Evolutionary conservation across 1,140 invertebrate species (phyloP), one percentile per base, ranked within the genome.

Genomic region (Nymphalis io): DNA sequence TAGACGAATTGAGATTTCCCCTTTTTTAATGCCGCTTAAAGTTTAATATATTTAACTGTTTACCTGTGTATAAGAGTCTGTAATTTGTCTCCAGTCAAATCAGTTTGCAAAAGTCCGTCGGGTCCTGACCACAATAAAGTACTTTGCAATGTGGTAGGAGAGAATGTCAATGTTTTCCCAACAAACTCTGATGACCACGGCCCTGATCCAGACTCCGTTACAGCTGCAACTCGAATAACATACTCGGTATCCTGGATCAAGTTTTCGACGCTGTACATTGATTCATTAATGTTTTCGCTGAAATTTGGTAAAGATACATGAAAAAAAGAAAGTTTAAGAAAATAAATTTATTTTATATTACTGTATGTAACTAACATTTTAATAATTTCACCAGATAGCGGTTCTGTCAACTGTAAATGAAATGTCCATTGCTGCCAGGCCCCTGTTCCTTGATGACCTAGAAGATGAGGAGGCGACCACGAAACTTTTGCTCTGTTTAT

Each of bases 381-480:
- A 38, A 82, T 85, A 48, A 72, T 77, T 4, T 82, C 72, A n/a
- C 81, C 83, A 39, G 76, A 71, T 42, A 42, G 44, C 2, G 92
- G 92, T 71, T 95, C 93, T 70, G 93, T 94, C 0, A 97, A 93
- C 72, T 95, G 94, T 18, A 99, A 90, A 81, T 96, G 95, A 85
- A 97, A 99, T 0, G 93, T 94, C 97, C 97, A 98, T 70, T 95
- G 94, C 75, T 96, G 95, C 94, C 96, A 98, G 0, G 97, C 95
- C 0, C 95, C 95, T 55, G 93, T 95, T 1, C 97, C 96, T 88
- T 97, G 96, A 38, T 95, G 95, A 11, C 95, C 95, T 13, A 97
- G 84, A 1, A 95, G 84, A 79, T 95, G 93, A 0, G 98, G 97
- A 6, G 93, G 93, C 33, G 94, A 92, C 97, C 97, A 98, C 0